Evolutionary conservation across 1,140 invertebrate genomes (phyloP).

Genomic region (Drosophila santomea): DNA sequence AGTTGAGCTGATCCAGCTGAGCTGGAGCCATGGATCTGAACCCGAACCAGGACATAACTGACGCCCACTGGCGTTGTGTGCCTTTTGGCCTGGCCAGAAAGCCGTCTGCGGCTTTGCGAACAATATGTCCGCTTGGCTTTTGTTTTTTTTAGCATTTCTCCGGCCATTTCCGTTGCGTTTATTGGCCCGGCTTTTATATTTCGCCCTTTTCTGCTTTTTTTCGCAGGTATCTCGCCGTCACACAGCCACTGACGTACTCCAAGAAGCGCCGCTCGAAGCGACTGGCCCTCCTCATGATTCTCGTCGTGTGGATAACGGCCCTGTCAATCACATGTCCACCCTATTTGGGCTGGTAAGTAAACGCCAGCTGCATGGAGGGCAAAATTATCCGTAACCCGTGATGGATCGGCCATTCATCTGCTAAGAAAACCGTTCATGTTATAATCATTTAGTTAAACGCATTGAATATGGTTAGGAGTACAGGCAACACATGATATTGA

Average conservation of each 20-base stretch:
- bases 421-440: not conserved
- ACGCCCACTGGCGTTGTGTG: slow-evolving; percentile 35
- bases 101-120: slow-evolving; percentile 69
- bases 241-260: slow-evolving; percentile 92
- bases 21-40: slow-evolving; percentile 16
- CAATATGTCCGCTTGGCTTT: slow-evolving; percentile 71
- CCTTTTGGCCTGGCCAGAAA: slow-evolving; percentile 19
- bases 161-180: slow-evolving; percentile 35
- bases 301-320: slow-evolving; percentile 92
- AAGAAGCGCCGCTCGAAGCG: slow-evolving; percentile 91
- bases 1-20: slow-evolving; percentile 34
- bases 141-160: slow-evolving; percentile 55
- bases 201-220: slow-evolving; percentile 13
- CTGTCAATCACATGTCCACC: slow-evolving; percentile 93
- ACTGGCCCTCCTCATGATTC: slow-evolving; percentile 91
- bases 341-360: slow-evolving; percentile 90
- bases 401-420: not conserved
- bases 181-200: slow-evolving; percentile 27
- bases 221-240: slow-evolving; percentile 92
- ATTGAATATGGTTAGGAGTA: not conserved
- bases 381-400: not conserved
- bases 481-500: too few species aligned
- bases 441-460: too few species aligned
- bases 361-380: not conserved
- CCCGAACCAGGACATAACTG: not conserved